phyloP scores from a whole-genome alignment of 2,888 invertebrate genomes.

The Luperina testacea region DNA sequence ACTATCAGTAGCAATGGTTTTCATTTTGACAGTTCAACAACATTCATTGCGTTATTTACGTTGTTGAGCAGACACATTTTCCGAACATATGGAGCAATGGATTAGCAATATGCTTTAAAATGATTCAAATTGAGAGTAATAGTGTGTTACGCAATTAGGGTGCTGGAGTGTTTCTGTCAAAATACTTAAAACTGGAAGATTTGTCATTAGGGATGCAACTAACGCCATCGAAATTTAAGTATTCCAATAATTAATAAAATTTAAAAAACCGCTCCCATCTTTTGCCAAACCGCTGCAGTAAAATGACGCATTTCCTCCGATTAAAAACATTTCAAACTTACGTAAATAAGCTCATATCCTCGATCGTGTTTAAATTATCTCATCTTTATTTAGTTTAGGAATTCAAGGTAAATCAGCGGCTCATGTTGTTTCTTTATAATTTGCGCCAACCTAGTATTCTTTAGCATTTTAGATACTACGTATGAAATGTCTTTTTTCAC shows the following conservation, averaged over 20 bases:
- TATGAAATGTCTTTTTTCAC: neutral
- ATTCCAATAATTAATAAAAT: constrained; percentile 20
- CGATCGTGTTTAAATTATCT: neutral
- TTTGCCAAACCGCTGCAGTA: constrained; percentile 40
- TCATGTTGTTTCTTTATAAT: neutral
- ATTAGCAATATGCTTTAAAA: too few relatives aligned
- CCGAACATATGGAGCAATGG: too few relatives aligned
- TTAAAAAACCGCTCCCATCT: constrained; percentile 18
- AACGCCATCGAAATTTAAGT: neutral
- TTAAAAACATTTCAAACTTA: constrained; percentile 7
- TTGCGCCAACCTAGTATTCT: neutral
- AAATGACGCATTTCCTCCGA: constrained; percentile 40
- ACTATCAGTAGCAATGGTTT: too few relatives aligned
- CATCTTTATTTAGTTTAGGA: neutral
- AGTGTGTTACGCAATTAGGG: too few relatives aligned
- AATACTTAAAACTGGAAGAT: neutral
- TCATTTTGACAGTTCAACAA: too few relatives aligned
- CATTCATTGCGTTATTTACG: too few relatives aligned
- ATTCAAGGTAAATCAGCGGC: neutral
- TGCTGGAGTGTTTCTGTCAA: neutral
- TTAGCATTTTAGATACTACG: neutral
- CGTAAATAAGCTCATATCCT: constrained; percentile 13
- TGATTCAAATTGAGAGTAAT: too few relatives aligned
- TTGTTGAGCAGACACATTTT: too few relatives aligned
- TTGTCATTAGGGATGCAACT: neutral